These are phyloP conservation scores for Mustela nigripes DNA, from an alignment of 2,113 vertebrate genomes.

Conservation along the genomic window DNA sequence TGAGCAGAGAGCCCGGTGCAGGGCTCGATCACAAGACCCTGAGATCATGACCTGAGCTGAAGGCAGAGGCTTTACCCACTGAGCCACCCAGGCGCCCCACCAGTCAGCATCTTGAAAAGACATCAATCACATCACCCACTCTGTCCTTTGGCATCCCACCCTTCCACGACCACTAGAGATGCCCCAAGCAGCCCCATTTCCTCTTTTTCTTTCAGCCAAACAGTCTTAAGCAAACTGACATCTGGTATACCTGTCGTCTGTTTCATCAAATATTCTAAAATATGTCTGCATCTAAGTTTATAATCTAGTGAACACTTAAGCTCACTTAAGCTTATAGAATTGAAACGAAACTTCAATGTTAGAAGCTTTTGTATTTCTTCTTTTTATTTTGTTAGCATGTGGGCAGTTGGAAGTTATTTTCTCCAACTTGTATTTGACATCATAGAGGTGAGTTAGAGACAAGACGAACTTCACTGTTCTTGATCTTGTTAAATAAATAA, in stretches of 20 bases:
- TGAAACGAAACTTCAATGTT: background rate
- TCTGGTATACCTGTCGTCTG: background rate
- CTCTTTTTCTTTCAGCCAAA: background rate
- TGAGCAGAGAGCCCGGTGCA: no score
- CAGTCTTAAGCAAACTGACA: background rate
- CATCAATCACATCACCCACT: no score
- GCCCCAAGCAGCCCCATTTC: background rate
- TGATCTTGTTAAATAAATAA: background rate
- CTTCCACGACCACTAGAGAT: background rate
- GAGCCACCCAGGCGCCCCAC: no score
- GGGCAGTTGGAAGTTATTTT: background rate
- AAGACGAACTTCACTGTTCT: background rate
- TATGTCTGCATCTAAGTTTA: background rate
- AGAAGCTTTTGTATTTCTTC: background rate
- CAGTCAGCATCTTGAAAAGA: background rate
- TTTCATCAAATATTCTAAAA: background rate
- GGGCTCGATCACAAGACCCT: no score
- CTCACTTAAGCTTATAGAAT: background rate
- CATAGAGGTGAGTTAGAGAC: background rate
- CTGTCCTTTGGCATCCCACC: background rate
- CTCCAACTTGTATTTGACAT: background rate
- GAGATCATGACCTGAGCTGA: no score
- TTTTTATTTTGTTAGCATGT: background rate
- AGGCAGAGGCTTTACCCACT: no score
- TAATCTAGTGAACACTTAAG: background rate